These are phyloP conservation scores for Lophius americanus DNA, from an alignment of 2,797 vertebrate species.

Conservation along the genomic window DNA sequence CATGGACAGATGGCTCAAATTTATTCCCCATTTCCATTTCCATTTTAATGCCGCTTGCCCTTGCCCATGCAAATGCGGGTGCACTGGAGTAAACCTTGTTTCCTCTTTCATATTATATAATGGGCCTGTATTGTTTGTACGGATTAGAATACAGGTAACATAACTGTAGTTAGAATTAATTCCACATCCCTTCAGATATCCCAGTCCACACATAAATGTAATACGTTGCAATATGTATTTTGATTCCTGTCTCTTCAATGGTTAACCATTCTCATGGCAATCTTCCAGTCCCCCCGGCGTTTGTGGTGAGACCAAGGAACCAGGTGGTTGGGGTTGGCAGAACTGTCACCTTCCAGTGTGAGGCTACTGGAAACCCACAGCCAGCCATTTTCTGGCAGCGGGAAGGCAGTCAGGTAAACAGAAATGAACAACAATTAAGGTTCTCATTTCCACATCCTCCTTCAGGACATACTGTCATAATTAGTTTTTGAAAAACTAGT, in stretches of 20 bases:
- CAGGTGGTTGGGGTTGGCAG: conserved; percentile 95
- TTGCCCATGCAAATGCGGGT: conserved; percentile 87
- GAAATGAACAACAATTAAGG: background rate
- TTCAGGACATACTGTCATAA: background rate
- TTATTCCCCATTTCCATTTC: conserved; percentile 89
- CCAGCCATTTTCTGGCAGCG: conserved; percentile 99
- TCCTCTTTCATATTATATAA: conserved; percentile 72
- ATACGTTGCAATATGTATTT: conserved; percentile 21
- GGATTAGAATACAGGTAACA: conserved; percentile 15
- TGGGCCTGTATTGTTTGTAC: background rate
- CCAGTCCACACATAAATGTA: conserved; percentile 20
- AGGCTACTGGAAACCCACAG: conserved; percentile 97
- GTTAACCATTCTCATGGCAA: conserved; percentile 44
- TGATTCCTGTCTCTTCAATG: conserved; percentile 32
- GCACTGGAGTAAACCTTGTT: conserved; percentile 71
- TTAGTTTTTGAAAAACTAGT: conserved; percentile 5
- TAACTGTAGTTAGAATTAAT: conserved; percentile 19
- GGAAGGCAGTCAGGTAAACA: conserved; percentile 96
- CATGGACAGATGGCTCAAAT: conserved; percentile 92
- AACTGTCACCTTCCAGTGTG: conserved; percentile 97
- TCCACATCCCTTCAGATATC: conserved; percentile 33
- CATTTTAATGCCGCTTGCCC: conserved; percentile 86
- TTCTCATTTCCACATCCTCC: conserved; percentile 16
- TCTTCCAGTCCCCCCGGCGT: conserved; percentile 92
- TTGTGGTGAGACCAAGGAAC: conserved; percentile 94